Evolutionary conservation across 2,797 vertebrate species (phyloP).

Genomic region (Schizothorax lantsangensis): DNA sequence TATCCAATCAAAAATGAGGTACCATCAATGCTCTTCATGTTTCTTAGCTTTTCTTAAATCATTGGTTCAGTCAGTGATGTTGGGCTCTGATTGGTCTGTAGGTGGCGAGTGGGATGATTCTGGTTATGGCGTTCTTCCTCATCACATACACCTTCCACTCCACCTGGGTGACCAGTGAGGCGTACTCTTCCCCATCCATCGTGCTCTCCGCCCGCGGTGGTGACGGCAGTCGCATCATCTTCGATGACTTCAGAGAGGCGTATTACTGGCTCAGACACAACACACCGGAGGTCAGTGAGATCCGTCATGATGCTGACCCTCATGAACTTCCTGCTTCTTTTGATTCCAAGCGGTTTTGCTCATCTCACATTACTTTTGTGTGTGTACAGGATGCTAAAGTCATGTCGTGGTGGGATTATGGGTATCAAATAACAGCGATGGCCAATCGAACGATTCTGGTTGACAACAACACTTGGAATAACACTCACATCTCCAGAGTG

Average conservation of each 20-base stretch:
- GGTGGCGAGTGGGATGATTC: constrained; percentile 99
- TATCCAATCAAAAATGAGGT: constrained; percentile 99
- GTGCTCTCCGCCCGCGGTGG: constrained; percentile 94
- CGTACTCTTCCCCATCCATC: constrained; percentile 97
- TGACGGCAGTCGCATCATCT: constrained; percentile 97
- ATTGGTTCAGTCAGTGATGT: not conserved
- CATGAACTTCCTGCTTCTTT: not conserved
- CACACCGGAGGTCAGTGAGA: constrained; percentile 89
- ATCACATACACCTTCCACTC: constrained; percentile 99
- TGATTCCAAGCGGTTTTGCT: not conserved
- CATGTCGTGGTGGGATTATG: constrained; percentile 99
- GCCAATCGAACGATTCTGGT: constrained; percentile 98
- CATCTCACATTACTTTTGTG: not conserved
- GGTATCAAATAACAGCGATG: constrained; percentile 99
- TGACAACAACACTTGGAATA: constrained; percentile 99
- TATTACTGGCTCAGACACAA: constrained; percentile 99
- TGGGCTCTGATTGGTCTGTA: constrained; percentile 58
- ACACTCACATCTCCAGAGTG: constrained; percentile 97
- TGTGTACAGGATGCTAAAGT: constrained; percentile 92
- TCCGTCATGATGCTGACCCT: not conserved
- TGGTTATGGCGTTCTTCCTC: constrained; percentile 98
- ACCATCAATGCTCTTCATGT: constrained; percentile 23
- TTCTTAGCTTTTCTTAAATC: not conserved
- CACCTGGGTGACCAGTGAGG: constrained; percentile 99
- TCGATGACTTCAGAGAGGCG: constrained; percentile 98